Conservation (phyloP, 2,888 invertebrate species). For the Standfussiana lucernea region DNA sequence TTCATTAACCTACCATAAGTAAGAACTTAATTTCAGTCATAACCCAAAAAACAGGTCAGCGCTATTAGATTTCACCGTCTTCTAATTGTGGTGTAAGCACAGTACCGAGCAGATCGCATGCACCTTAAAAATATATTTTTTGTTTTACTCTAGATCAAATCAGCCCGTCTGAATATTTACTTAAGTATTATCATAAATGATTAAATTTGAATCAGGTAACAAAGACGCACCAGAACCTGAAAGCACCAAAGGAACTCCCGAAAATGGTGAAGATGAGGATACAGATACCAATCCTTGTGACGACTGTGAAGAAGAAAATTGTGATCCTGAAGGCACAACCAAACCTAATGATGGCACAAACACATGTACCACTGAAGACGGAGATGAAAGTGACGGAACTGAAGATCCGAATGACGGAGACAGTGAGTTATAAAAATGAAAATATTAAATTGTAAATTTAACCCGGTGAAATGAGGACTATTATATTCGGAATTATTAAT, state of each 20-base stretch:
- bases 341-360: not conserved
- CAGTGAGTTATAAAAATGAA: not conserved
- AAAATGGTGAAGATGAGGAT: conserved; percentile 5
- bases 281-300: not conserved
- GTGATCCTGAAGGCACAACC: not conserved
- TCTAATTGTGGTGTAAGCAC: not conserved
- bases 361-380: conserved; percentile 2
- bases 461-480: no score
- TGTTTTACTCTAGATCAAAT: not conserved
- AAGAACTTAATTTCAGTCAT: conserved; percentile 2
- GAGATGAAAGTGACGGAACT: not conserved
- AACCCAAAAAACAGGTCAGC: not conserved
- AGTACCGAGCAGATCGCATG: not conserved
- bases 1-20: not conserved
- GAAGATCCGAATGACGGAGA: not conserved
- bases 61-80: not conserved
- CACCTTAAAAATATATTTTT: not conserved
- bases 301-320: conserved; percentile 21
- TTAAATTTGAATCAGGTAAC: conserved; percentile 18
- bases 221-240: not conserved
- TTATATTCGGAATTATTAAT: not conserved
- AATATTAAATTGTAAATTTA: not conserved
- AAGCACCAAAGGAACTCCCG: not conserved
- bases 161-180: not conserved
- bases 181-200: not conserved